phyloP scores from a whole-genome alignment of 2,888 invertebrate genomes.

The Xestia c-nigrum region DNA sequence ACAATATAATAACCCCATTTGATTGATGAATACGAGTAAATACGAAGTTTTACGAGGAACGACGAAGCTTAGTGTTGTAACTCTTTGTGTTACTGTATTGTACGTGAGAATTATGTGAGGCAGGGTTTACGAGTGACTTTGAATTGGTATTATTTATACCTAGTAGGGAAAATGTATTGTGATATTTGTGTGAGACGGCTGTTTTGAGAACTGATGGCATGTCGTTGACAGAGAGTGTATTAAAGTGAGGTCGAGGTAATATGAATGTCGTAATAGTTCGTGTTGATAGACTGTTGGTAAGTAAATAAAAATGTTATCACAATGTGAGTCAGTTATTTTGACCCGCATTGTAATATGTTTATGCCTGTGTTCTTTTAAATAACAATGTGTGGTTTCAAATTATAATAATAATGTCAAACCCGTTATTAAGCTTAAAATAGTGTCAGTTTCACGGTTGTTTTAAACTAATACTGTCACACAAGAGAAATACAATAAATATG shows the following conservation, averaged over 20 bases:
- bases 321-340: slow-evolving; percentile 9
- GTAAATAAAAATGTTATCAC: slow-evolving; percentile 11
- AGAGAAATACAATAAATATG: too few relatives aligned
- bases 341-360: slow-evolving; percentile 6
- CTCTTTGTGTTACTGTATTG: slow-evolving; percentile 52
- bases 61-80: slow-evolving; percentile 57
- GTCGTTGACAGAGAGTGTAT: slow-evolving; percentile 37
- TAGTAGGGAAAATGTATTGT: slow-evolving; percentile 48
- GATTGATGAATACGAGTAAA: slow-evolving; percentile 80
- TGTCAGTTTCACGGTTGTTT: too few relatives aligned
- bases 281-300: background rate
- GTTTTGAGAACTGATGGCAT: slow-evolving; percentile 43
- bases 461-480: too few relatives aligned
- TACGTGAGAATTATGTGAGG: slow-evolving; percentile 56
- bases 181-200: slow-evolving; percentile 39
- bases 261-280: slow-evolving; percentile 31
- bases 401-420: too few relatives aligned
- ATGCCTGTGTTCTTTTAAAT: background rate
- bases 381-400: background rate
- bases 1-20: slow-evolving; percentile 78
- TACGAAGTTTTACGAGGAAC: slow-evolving; percentile 66
- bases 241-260: slow-evolving; percentile 30
- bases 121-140: slow-evolving; percentile 56
- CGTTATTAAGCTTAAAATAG: too few relatives aligned
- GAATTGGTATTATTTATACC: slow-evolving; percentile 56